phyloP scores from a whole-genome alignment of 2,888 invertebrate species.

The Pristionchus japonicus region DNA sequence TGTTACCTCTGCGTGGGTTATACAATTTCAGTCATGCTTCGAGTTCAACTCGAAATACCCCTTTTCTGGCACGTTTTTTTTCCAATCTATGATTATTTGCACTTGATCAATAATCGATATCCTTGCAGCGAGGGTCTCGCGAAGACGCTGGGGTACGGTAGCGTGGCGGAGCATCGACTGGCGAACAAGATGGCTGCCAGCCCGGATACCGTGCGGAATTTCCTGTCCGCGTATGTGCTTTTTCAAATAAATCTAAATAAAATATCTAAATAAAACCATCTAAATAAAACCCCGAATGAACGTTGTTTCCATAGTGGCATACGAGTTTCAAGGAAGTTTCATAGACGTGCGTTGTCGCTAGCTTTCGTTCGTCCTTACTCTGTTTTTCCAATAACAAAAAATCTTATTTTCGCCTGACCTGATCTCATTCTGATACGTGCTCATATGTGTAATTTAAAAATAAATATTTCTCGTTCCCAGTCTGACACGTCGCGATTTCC shows the following conservation, averaged over 20 bases:
- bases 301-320: too few species aligned
- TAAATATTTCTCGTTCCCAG: too few species aligned
- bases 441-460: too few species aligned
- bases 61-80: too few species aligned
- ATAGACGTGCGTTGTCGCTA: neutral
- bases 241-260: neutral
- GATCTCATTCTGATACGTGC: too few species aligned
- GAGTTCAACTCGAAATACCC: too few species aligned
- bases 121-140: constrained; percentile 70
- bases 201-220: constrained; percentile 71
- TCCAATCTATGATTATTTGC: too few species aligned
- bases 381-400: neutral
- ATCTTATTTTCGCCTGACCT: too few species aligned
- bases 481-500: constrained; percentile 46
- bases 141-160: constrained; percentile 69
- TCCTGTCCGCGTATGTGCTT: constrained; percentile 66
- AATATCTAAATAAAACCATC: neutral
- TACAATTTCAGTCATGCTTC: too few species aligned
- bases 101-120: too few species aligned
- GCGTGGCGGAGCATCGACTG: constrained; percentile 70
- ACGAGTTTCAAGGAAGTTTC: neutral
- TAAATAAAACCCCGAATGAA: too few species aligned
- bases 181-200: constrained; percentile 74
- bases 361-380: neutral
- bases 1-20: too few species aligned